Evolutionary conservation across 2,113 vertebrate genomes (phyloP), one percentile per base, ranked within the genome.

Genomic region (Boulengerochromis microlepis): DNA sequence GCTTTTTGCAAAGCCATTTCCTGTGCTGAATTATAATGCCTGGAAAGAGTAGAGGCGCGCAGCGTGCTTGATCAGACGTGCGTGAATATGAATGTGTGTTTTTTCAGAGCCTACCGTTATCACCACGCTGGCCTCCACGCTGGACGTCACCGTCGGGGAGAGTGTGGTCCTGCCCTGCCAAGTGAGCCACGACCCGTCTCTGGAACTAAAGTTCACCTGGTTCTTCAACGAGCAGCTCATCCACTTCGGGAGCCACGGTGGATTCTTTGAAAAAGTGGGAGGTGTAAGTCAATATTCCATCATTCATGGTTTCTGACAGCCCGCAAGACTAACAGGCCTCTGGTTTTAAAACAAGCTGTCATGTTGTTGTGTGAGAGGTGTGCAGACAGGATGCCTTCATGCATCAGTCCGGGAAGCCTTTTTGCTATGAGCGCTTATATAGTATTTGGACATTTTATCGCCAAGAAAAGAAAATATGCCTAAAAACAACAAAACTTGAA

Each of bases 81-180:
- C 7, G 15, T 13, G 22, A 40, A 53, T 87, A 50, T 85, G 82
- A 16, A 31, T 85, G 19, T 93, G 90, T 93, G 54, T 93, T 96
- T 69, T 94, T 96, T 50, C 89, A 99, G 98, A 99, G 94, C 96
- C 98, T 5, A 99, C 98, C 3, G 52, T 96, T 82, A 98, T 99
- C n/a, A 97, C 97, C 83, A 98, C 98, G 3, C 96, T 95, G 3
- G 98, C 99, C 5, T 93, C 97, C 86, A 98, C 98, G 10, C 96
- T 98, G 97, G 98, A 99, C 26, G 97, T 99, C 92, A 98, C 98
- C 0, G 98, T 99, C 10, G 99, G 99, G 7, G 99, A 99, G 33
- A 99, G 98, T 85, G 98, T 99, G 6, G 98, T 99, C 24, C 95
- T 99, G 83, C 98, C 98, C 0, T 99, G 99, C 18, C 98, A 99